These are phyloP conservation scores for Nipponia nippon DNA, from an alignment of 2,113 vertebrate species.

Conservation along the genomic window DNA sequence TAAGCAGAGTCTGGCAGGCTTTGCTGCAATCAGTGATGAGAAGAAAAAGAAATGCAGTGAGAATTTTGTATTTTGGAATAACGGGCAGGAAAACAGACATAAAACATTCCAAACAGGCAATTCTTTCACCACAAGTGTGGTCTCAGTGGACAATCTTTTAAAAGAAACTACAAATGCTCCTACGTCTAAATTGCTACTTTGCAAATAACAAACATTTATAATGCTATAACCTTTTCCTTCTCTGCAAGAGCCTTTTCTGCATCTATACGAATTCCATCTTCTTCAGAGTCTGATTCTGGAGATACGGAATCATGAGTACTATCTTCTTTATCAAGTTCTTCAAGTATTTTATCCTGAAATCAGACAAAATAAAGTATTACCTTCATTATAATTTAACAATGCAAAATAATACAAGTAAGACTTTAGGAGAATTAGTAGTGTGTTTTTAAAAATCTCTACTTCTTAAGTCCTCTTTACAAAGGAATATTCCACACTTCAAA, in stretches of 20 bases:
- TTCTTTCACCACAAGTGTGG: neutral
- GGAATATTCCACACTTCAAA: neutral
- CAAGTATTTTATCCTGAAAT: constrained; percentile 87
- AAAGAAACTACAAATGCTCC: neutral
- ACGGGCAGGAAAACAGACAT: neutral
- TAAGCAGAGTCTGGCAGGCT: neutral
- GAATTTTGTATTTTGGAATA: neutral
- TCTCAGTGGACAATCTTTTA: neutral
- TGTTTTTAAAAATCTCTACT: neutral
- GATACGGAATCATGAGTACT: constrained; percentile 81
- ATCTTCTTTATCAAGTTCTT: constrained; percentile 88
- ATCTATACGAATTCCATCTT: constrained; percentile 78
- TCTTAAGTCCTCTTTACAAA: neutral
- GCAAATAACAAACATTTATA: neutral
- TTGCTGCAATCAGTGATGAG: neutral
- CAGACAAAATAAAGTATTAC: neutral
- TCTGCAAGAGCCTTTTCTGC: constrained; percentile 80
- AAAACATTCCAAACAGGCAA: neutral
- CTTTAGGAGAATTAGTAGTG: neutral
- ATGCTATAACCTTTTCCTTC: constrained; percentile 85
- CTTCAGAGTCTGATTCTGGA: constrained; percentile 88
- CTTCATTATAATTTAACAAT: neutral
- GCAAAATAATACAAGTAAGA: neutral
- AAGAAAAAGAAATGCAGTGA: neutral
- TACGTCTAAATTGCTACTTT: neutral